phyloP scores from a whole-genome alignment of 2,797 vertebrate genomes.

The Steatocranus sp. region DNA sequence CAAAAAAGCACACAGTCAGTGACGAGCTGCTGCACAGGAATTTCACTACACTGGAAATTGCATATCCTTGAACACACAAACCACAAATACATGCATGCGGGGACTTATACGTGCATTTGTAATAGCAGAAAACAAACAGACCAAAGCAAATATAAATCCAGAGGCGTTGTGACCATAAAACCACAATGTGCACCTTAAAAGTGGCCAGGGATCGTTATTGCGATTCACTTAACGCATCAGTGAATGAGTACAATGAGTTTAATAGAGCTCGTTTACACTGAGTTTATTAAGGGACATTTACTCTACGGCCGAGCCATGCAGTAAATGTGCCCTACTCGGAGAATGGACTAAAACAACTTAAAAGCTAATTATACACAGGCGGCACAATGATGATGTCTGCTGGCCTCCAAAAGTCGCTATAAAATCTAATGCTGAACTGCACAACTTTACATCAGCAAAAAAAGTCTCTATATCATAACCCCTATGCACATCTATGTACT shows the following conservation, averaged over 20 bases:
- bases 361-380: not conserved
- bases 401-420: not conserved
- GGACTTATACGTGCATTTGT: not conserved
- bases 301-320: no score
- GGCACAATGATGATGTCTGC: not conserved
- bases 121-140: not conserved
- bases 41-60: not conserved
- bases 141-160: not conserved
- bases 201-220: not conserved
- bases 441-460: not conserved
- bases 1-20: not conserved
- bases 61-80: not conserved
- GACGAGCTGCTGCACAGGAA: not conserved
- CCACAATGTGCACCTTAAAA: not conserved
- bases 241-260: not conserved
- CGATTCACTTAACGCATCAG: rapidly evolving
- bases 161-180: not conserved
- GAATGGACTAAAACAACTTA: not conserved
- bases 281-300: not conserved
- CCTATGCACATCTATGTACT: not conserved
- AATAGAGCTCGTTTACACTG: not conserved
- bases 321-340: not conserved
- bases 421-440: not conserved
- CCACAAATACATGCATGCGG: not conserved
- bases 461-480: not conserved